Evolutionary conservation across 2,113 vertebrate genomes (phyloP).

Genomic region (Sinocyclocheilus grahami): DNA sequence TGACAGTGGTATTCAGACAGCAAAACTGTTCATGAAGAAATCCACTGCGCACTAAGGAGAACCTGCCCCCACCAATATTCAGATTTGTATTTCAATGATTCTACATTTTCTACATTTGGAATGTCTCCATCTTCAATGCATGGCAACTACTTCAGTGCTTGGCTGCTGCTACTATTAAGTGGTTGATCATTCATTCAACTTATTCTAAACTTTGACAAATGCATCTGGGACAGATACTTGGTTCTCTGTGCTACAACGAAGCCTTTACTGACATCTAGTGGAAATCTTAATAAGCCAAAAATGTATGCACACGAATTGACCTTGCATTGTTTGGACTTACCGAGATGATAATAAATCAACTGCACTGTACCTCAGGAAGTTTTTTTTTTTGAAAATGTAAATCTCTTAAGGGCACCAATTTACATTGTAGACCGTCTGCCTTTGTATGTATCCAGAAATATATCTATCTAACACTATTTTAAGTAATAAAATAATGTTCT

Average conservation of each 20-base stretch:
- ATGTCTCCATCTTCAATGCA: neutral
- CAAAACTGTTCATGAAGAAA: neutral
- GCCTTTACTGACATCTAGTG: conserved; percentile 58
- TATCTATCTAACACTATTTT: no score
- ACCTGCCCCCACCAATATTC: neutral
- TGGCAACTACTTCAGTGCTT: neutral
- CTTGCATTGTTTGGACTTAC: neutral
- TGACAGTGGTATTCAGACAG: neutral
- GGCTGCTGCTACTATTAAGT: neutral
- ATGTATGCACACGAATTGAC: neutral
- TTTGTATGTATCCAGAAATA: no score
- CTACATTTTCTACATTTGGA: neutral
- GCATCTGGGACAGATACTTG: conserved; percentile 40
- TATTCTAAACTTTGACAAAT: neutral
- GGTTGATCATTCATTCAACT: no score
- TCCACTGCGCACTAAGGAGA: neutral
- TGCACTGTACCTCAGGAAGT: neutral
- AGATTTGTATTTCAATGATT: neutral
- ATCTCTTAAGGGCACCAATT: no score
- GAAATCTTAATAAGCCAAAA: neutral
- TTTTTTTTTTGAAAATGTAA: no score
- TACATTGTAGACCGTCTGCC: no score
- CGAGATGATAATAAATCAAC: neutral
- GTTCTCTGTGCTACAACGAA: conserved; percentile 11
- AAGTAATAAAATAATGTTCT: no score